Evolutionary conservation across 2,888 invertebrate species (phyloP).

Genomic region (Calameuta filiformis): DNA sequence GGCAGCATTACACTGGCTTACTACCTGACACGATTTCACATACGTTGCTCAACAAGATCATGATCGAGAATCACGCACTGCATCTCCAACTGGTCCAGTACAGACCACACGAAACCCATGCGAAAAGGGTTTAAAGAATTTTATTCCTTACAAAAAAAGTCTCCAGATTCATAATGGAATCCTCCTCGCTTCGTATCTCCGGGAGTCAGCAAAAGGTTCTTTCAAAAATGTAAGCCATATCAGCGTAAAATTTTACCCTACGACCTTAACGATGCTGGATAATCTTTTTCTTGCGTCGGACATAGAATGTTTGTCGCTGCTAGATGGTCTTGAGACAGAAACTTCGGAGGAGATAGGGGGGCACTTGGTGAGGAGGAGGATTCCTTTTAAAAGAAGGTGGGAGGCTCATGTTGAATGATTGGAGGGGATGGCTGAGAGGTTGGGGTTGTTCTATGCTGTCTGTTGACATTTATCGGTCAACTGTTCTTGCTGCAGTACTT

Average conservation of each 20-base stretch:
- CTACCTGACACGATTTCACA: neutral
- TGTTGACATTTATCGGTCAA: neutral
- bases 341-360: neutral
- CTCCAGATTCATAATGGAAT: neutral
- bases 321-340: neutral
- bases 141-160: neutral
- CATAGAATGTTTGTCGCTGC: neutral
- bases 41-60: neutral
- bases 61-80: neutral
- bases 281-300: neutral
- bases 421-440: neutral
- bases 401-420: neutral
- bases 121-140: neutral
- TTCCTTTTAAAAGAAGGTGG: neutral
- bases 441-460: neutral
- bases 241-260: neutral
- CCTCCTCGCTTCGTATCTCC: neutral
- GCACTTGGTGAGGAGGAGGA: neutral
- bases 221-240: neutral
- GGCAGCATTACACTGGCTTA: neutral
- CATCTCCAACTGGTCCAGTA: neutral
- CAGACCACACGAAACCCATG: neutral
- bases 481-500: neutral
- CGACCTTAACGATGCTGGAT: neutral
- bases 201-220: neutral